Base-by-base conservation (phyloP, 1,140 invertebrate species). In the Zaprionus nigranus region DNA sequence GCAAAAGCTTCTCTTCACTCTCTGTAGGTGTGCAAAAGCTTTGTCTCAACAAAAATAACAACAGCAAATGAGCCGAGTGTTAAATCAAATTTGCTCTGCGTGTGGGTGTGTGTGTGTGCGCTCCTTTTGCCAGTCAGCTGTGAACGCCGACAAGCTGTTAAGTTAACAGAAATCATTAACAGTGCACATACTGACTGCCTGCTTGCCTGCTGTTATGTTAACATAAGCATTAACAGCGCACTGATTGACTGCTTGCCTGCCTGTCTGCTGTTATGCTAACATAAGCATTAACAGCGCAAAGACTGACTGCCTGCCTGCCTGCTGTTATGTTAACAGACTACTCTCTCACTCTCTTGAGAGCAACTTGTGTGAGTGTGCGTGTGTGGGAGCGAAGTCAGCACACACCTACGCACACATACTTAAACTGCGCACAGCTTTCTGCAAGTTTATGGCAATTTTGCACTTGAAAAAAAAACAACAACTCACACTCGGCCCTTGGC, bases 381-480 rank as follows among this genome's bases (percentile, higher is more conserved):
- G n/a, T 62, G 22, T 26, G 46, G 38, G 30, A 20, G 34, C 38
- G 61, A 56, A 12, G 36, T 22, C 17, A 17, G 9, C 46, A 51
- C 4, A 51, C 22, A 59, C 30, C 30, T 22, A 49, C 58, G 36
- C 20, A 66, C 38, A 65, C 46, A 43, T 12, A 51, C 46, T 36
- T n/a, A 30, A 15, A 13, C 62, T 17, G 20, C 26, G 46, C 56
- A 67, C 78, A 72, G 70, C 61, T 77, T 78, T 85, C 75, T 70
- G 81, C 78, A 56, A 84, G 71, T 78, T 82, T 63, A 90, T 90
- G 86, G 72, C 76, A 81, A 78, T 70, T 90, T 90, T 85, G 85
- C 82, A 82, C 86, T 90, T 90, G 85, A 90, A 85, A 90, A 62
- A 49, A 15, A 59, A 73, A 43, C 15, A 40, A n/a, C 38, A 46